Conservation (phyloP, 2,113 vertebrate genomes). For the Gracilinanus agilis region DNA sequence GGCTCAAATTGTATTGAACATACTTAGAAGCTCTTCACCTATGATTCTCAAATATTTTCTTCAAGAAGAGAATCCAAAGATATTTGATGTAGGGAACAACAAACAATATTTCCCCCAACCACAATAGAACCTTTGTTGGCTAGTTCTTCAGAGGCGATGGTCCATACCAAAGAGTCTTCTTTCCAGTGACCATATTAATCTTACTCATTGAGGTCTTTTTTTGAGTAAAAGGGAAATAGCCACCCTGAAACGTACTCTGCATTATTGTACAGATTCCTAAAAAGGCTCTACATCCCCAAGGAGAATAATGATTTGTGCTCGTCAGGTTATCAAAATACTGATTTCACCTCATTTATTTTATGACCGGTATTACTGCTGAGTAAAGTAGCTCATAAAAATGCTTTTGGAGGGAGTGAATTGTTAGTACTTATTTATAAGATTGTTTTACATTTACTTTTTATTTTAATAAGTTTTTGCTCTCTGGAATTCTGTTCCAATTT, state of each 20-base stretch:
- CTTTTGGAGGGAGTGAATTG: background rate
- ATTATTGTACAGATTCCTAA: background rate
- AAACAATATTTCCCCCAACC: background rate
- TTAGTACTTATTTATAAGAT: conserved; percentile 25
- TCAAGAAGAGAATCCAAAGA: background rate
- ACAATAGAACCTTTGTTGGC: background rate
- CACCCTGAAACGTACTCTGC: conserved; percentile 40
- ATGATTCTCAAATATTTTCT: background rate
- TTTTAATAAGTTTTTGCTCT: background rate
- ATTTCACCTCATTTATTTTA: conserved; percentile 40
- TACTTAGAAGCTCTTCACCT: too few relatives aligned
- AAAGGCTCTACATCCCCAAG: conserved; percentile 27
- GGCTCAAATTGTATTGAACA: too few relatives aligned
- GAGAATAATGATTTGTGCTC: conserved; percentile 18
- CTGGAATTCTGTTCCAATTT: conserved; percentile 29
- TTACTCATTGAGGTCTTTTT: conserved; percentile 22
- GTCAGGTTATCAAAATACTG: conserved; percentile 34
- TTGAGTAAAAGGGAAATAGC: background rate
- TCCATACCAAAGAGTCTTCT: conserved; percentile 31
- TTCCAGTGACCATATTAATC: conserved; percentile 1
- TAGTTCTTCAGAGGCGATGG: conserved; percentile 1
- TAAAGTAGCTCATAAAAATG: conserved; percentile 1
- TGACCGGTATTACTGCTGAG: conserved; percentile 26
- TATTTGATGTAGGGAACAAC: background rate
- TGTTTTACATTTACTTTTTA: background rate